A percentile compares a stretch with the other conserved stretches of the same genome.
Evolutionary conservation across 2,113 vertebrate species (phyloP).

Genomic region (Pantherophis guttatus): DNA sequence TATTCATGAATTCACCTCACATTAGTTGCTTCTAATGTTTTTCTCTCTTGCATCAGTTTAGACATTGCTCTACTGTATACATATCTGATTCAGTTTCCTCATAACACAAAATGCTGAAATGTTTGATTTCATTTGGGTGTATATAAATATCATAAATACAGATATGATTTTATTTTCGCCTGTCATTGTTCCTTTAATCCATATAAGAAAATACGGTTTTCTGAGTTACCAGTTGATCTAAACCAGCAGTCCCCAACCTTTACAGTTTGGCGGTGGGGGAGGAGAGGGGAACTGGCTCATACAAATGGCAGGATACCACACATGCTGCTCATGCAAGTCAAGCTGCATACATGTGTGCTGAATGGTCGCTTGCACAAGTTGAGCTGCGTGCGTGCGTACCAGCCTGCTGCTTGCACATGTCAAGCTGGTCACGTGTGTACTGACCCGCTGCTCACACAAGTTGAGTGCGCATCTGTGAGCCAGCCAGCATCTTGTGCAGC

Average conservation of each 20-base stretch:
- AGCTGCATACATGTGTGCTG: neutral
- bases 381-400: neutral
- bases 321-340: neutral
- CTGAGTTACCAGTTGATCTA: constrained; percentile 5
- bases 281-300: neutral
- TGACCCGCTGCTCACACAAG: neutral
- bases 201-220: neutral
- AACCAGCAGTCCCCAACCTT: neutral
- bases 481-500: neutral
- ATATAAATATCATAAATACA: neutral
- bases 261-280: neutral
- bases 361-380: too few relatives aligned
- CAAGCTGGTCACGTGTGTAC: neutral
- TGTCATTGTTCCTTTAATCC: constrained; percentile 1
- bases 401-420: neutral
- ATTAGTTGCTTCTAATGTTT: neutral
- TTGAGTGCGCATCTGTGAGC: neutral
- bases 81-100: neutral
- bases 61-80: neutral
- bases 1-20: neutral
- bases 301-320: neutral
- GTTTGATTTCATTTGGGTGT: neutral
- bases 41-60: neutral
- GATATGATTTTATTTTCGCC: neutral
- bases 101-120: neutral